Evolutionary conservation across 1,140 invertebrate genomes (phyloP).

Genomic region (Andrena cerasifolii): DNA sequence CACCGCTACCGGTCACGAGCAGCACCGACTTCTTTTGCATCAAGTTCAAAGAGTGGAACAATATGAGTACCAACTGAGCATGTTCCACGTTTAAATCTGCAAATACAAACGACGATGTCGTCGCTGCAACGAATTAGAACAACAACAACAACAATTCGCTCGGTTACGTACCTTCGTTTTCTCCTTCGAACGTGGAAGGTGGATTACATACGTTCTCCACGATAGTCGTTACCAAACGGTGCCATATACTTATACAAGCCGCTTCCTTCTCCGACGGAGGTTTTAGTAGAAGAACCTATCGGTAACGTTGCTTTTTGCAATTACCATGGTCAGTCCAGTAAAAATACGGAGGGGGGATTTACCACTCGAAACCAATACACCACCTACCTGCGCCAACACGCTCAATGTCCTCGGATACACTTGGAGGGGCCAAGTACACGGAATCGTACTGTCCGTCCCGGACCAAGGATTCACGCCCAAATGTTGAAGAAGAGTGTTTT

Average conservation of each 20-base stretch:
- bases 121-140: too few relatives aligned
- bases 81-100: slow-evolving; percentile 97
- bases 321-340: neutral
- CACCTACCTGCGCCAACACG: slow-evolving; percentile 88
- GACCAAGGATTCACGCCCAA: slow-evolving; percentile 90
- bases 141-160: neutral
- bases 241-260: slow-evolving; percentile 95
- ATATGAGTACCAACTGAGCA: slow-evolving; percentile 94
- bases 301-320: neutral
- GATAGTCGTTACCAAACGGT: slow-evolving; percentile 92
- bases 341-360: neutral
- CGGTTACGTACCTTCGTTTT: slow-evolving; percentile 85
- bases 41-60: slow-evolving; percentile 96
- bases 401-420: slow-evolving; percentile 93
- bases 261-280: slow-evolving; percentile 93
- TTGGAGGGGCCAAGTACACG: slow-evolving; percentile 89
- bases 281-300: slow-evolving; percentile 89
- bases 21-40: slow-evolving; percentile 98
- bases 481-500: slow-evolving; percentile 89
- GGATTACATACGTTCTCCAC: slow-evolving; percentile 90
- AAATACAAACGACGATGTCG: too few relatives aligned
- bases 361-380: slow-evolving; percentile 24
- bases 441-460: slow-evolving; percentile 80
- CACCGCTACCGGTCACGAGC: slow-evolving; percentile 88
- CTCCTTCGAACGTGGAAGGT: slow-evolving; percentile 82